Percentiles rank a stretch among this genome's conserved stretches.
Evolutionary conservation across 23 tunicate species (phyloP).

Genomic region (Oikopleura vanhoeffeni): DNA sequence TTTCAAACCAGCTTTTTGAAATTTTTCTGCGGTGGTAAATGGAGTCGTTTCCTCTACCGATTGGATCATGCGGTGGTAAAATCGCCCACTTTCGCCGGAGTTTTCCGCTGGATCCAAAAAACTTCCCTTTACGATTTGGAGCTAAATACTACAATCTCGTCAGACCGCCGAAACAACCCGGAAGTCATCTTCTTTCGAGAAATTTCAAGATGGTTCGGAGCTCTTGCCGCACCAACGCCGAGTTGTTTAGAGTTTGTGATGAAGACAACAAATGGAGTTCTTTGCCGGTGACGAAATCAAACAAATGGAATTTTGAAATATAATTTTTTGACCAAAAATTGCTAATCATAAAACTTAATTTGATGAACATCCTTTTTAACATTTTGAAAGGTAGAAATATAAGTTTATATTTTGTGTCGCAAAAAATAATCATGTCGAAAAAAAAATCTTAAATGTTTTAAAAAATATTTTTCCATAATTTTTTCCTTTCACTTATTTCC

Average conservation of each 20-base stretch:
- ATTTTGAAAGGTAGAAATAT: no score
- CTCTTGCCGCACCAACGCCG: not conserved
- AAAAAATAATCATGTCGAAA: no score
- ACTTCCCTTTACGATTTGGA: not conserved
- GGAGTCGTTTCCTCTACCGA: not conserved
- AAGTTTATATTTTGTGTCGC: no score
- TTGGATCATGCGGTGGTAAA: not conserved
- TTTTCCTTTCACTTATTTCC: no score
- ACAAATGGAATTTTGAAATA: not conserved
- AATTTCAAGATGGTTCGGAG: not conserved
- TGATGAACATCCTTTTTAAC: no score
- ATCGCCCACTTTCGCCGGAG: not conserved
- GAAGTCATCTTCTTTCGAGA: not conserved
- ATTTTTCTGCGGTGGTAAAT: not conserved
- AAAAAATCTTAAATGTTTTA: no score
- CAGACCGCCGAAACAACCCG: not conserved
- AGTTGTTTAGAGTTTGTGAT: not conserved
- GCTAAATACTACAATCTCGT: not conserved
- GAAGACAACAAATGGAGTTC: not conserved
- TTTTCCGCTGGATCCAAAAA: not conserved
- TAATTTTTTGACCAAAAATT: no score
- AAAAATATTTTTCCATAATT: no score
- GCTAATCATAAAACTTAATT: no score
- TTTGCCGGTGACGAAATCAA: not conserved
- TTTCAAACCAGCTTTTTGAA: not conserved